phyloP scores from a whole-genome alignment of 2,888 invertebrate genomes.

The Andrena dorsata region DNA sequence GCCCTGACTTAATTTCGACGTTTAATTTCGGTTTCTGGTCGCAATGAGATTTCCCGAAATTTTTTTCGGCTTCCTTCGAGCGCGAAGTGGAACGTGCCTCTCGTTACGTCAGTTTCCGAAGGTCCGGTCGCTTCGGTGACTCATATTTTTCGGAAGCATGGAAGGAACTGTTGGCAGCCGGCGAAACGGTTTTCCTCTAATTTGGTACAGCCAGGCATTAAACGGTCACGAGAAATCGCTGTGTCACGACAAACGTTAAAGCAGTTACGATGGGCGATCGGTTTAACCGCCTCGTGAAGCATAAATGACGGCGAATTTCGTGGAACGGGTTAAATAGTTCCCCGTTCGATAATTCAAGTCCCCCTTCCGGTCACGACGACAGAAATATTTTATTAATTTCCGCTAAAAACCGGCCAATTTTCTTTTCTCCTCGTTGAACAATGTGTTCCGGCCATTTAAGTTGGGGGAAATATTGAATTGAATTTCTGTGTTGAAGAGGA shows the following conservation, averaged over 20 bases:
- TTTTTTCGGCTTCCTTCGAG: background rate
- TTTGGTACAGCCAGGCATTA: conserved; percentile 22
- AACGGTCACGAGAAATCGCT: conserved; percentile 33
- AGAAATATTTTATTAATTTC: background rate
- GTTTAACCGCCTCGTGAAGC: background rate
- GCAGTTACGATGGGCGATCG: conserved; percentile 7
- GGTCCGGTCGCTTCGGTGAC: conserved; percentile 6
- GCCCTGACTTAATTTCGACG: conserved; percentile 24
- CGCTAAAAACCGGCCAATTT: too few species aligned
- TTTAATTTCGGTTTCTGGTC: conserved; percentile 26
- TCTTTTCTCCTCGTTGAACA: too few species aligned
- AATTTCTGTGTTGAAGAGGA: background rate
- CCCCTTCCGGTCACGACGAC: background rate
- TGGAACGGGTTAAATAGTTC: conserved; percentile 14
- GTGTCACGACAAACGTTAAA: conserved; percentile 30
- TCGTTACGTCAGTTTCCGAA: conserved; percentile 19
- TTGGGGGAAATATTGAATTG: background rate
- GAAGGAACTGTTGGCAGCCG: conserved; percentile 45
- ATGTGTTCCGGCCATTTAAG: background rate
- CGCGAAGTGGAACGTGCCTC: conserved; percentile 23
- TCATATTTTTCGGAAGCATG: conserved; percentile 22
- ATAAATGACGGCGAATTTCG: conserved; percentile 26
- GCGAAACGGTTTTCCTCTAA: conserved; percentile 30
- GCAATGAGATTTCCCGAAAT: background rate
- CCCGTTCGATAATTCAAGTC: too few species aligned